A percentile compares a stretch with the other conserved stretches of the same genome.
Conservation (phyloP, 1,140 invertebrate genomes). For the Oscheius sp. region DNA sequence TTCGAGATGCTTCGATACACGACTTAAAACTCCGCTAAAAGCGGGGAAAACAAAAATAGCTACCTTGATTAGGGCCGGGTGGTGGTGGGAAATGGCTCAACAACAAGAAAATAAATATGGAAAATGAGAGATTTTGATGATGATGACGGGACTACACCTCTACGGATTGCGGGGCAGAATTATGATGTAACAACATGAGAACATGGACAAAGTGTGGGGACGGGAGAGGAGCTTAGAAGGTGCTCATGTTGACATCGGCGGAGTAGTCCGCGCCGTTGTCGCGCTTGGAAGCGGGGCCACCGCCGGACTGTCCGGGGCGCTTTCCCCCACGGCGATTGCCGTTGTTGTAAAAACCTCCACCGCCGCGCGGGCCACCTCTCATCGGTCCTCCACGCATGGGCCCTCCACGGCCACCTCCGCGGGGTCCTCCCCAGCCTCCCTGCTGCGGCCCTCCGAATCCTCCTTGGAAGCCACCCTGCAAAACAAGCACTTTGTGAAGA, state of each 20-base stretch:
- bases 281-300: slow-evolving; percentile 57
- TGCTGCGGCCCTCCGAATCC: slow-evolving; percentile 11
- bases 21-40: background rate
- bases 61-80: background rate
- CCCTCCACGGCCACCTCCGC: slow-evolving; percentile 21
- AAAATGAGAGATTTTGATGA: background rate
- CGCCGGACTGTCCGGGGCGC: slow-evolving; percentile 38
- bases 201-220: background rate
- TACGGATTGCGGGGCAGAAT: background rate
- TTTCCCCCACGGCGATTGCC: slow-evolving; percentile 35
- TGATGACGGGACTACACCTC: background rate
- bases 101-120: background rate
- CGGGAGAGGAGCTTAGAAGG: slow-evolving; percentile 10
- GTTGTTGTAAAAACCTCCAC: background rate
- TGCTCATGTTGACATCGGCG: slow-evolving; percentile 40
- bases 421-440: slow-evolving; percentile 31
- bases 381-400: slow-evolving; percentile 31
- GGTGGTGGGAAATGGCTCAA: background rate
- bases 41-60: background rate
- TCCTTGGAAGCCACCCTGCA: background rate
- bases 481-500: background rate
- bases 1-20: background rate
- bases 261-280: slow-evolving; percentile 44
- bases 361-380: slow-evolving; percentile 11
- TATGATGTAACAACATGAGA: slow-evolving; percentile 1